These are phyloP conservation scores for Hypena proboscidalis DNA, from an alignment of 2,888 invertebrate species.

Conservation along the genomic window DNA sequence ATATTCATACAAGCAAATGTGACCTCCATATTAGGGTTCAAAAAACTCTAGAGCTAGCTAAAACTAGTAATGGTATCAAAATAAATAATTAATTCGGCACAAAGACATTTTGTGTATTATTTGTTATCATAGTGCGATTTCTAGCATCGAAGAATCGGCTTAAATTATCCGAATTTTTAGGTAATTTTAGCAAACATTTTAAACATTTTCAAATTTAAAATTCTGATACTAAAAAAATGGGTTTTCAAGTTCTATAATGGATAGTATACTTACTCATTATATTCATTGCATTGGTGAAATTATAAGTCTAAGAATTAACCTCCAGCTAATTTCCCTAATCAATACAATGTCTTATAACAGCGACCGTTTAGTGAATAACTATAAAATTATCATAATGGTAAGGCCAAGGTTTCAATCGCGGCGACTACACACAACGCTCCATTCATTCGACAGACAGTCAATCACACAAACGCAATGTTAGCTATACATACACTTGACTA, in stretches of 20 bases:
- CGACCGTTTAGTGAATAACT: constrained; percentile 23
- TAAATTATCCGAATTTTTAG: too few relatives aligned
- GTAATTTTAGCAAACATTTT: too few relatives aligned
- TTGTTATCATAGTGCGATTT: too few relatives aligned
- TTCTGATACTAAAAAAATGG: too few relatives aligned
- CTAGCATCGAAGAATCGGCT: too few relatives aligned
- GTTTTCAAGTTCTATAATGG: too few relatives aligned
- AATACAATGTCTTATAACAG: constrained; percentile 19
- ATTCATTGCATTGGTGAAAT: too few relatives aligned
- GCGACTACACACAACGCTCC: constrained; percentile 41
- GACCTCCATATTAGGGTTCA: constrained; percentile 6
- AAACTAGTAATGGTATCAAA: constrained; percentile 11
- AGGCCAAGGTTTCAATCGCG: constrained; percentile 66
- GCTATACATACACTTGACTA: too few relatives aligned
- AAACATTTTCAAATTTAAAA: too few relatives aligned
- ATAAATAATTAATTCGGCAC: neutral
- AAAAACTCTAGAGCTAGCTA: neutral
- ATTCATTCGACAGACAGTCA: constrained; percentile 50
- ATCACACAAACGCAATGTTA: constrained; percentile 10
- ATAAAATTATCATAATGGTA: constrained; percentile 70
- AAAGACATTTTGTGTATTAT: neutral
- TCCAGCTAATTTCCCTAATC: too few relatives aligned
- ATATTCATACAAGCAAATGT: constrained; percentile 3
- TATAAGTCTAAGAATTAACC: too few relatives aligned
- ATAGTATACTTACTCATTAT: too few relatives aligned